Conservation (phyloP, 2,113 vertebrate species). For the Tragelaphus strepsiceros region DNA sequence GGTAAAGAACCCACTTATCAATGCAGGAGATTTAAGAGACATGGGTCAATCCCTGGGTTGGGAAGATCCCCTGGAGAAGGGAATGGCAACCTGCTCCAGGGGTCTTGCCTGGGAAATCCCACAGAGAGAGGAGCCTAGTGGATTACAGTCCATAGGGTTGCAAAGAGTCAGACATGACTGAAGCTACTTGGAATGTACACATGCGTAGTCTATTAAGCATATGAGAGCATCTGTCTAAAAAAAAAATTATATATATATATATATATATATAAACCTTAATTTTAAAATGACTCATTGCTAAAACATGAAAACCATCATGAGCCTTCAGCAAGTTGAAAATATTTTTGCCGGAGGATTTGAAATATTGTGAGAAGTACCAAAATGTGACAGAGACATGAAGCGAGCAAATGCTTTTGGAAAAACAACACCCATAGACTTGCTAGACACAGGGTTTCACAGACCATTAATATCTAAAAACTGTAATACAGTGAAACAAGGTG, state of each 20-base stretch:
- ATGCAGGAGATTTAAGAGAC: not conserved
- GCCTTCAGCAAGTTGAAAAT: not conserved
- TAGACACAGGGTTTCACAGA: not conserved
- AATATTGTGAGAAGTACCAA: not conserved
- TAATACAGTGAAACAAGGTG: not conserved
- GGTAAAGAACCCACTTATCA: not conserved
- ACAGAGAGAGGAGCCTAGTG: not conserved
- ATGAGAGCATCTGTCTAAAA: not conserved
- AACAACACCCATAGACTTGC: not conserved
- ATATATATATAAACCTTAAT: not conserved
- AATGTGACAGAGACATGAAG: not conserved
- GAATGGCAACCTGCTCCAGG: not conserved
- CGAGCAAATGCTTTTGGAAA: not conserved
- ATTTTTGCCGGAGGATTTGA: not conserved
- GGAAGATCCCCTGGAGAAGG: not conserved
- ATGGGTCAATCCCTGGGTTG: not conserved
- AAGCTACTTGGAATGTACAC: not conserved
- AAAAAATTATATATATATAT: not conserved
- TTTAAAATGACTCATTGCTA: not conserved
- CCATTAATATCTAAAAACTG: not conserved
- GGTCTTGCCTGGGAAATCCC: not conserved
- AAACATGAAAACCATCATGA: not conserved
- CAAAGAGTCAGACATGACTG: rapidly evolving
- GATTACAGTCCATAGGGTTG: not conserved
- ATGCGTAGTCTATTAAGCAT: not conserved